Evolutionary conservation across 2,797 vertebrate genomes (phyloP), one percentile per base, ranked within the genome.

Genomic region (Onychomys leucogaster): DNA sequence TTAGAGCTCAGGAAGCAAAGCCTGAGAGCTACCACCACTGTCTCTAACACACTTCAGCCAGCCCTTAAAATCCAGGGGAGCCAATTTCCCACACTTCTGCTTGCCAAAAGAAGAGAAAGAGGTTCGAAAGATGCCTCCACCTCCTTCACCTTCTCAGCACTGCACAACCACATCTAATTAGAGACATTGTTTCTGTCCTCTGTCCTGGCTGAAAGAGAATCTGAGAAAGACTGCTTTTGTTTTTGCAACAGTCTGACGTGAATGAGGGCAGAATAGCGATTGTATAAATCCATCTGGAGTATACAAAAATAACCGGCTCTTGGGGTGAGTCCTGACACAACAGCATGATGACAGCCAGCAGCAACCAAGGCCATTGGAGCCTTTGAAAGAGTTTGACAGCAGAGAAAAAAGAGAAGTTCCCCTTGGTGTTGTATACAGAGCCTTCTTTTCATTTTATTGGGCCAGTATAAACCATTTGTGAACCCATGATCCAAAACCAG

Each of bases 231-330:
- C 0, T 87, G 57, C 49, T 76, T 95, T 94, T 71, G 55, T 37
- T 55, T 91, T 92, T 43, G 29, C 57, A 59, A 34, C 2, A 25
- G 17, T 85, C 41, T 81, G 78, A 90, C 29, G 57, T 92, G 59
- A 86, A 84, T 63, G 23, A 90, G 14, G 32, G 59, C 9, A 84
- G 80, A 96, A 80, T 8, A 8, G 57, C 92, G 63, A 96, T 71
- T 41, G 5, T 9, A 11, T 46, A 43, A 90, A 91, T 19, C 41
- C 32, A 65, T 59, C 32, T 49, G 63, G 6, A 34, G 0, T 41
- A 55, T 9, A 94, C 12, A 89, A 59, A 89, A 29, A 91, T 91
- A 16, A 34, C 55, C 75, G 41, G 32, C 63, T 94, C 57, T 41
- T 83, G 49, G 41, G 61, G 41, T 78, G 41, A 94, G 5, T 49